Conservation (phyloP, 2,888 invertebrate genomes). For the Orgyia antiqua region DNA sequence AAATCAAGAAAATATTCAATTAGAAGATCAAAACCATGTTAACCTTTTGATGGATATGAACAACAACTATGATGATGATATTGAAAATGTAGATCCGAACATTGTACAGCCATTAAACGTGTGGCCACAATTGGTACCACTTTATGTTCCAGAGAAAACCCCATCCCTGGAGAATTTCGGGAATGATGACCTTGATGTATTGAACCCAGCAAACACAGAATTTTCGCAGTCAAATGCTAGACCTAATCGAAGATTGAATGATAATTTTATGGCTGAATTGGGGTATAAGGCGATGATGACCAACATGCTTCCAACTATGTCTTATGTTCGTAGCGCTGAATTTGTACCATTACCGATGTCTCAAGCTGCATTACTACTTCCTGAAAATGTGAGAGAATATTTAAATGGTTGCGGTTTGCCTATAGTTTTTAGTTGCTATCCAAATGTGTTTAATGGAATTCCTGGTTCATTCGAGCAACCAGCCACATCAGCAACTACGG, state of each 20-base stretch:
- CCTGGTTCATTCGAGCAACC: conserved; percentile 9
- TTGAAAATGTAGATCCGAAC: conserved; percentile 17
- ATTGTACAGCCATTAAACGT: conserved; percentile 19
- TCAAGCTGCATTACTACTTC: too few relatives aligned
- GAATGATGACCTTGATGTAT: conserved; percentile 15
- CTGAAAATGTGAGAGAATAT: too few relatives aligned
- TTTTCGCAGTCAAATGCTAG: conserved; percentile 21
- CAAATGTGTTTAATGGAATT: conserved; percentile 35
- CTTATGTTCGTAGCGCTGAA: conserved; percentile 31
- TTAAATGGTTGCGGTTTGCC: conserved; percentile 35
- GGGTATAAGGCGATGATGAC: conserved; percentile 49
- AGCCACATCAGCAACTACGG: conserved; percentile 1
- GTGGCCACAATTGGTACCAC: conserved; percentile 32
- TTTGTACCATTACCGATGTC: too few relatives aligned
- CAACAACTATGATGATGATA: conserved; percentile 12
- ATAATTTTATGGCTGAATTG: conserved; percentile 44
- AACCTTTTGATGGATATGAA: conserved; percentile 7
- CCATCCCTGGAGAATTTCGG: conserved; percentile 12
- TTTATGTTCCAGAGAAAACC: conserved; percentile 28
- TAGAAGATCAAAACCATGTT: conserved; percentile 6
- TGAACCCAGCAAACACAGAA: conserved; percentile 17
- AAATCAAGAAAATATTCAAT: conserved; percentile 8
- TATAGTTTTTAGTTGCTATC: conserved; percentile 42
- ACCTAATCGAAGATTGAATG: conserved; percentile 29
- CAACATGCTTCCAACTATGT: conserved; percentile 62